These are phyloP conservation scores for Momotus momota DNA, from an alignment of 2,797 vertebrate species.

Conservation along the genomic window DNA sequence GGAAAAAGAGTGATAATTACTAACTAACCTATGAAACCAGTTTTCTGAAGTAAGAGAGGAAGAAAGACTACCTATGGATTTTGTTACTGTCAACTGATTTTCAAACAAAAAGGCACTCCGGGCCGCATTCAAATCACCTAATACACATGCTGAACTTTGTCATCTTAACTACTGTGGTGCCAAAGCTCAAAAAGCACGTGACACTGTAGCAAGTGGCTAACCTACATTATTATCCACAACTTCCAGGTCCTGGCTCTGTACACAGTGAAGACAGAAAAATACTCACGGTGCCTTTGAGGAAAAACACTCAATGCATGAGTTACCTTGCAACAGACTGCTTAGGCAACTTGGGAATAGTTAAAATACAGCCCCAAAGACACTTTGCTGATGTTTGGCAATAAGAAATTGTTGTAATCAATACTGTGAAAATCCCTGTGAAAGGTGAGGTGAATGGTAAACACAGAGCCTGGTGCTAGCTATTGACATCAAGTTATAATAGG, in stretches of 20 bases:
- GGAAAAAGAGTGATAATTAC: neutral
- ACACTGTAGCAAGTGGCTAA: neutral
- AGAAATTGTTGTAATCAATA: neutral
- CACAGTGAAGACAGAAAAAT: neutral
- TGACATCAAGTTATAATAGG: neutral
- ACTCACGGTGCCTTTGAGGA: neutral
- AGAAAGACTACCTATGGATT: neutral
- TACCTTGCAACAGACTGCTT: neutral
- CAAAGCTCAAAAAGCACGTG: neutral
- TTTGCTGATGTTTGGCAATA: neutral
- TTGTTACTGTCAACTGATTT: neutral
- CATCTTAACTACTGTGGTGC: neutral
- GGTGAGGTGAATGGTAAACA: neutral
- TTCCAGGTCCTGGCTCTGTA: neutral
- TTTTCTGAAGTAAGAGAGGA: neutral
- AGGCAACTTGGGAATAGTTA: neutral
- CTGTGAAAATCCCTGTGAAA: neutral
- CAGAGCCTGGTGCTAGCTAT: neutral
- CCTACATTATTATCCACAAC: accelerated
- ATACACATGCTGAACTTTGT: accelerated
- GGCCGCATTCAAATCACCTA: neutral
- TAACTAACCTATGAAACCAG: neutral
- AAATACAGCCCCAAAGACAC: neutral
- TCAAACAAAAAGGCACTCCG: neutral
- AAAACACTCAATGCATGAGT: neutral